These are phyloP conservation scores for Drosophila lacertosa DNA, from an alignment of 1,140 invertebrate species.

Conservation along the genomic window DNA sequence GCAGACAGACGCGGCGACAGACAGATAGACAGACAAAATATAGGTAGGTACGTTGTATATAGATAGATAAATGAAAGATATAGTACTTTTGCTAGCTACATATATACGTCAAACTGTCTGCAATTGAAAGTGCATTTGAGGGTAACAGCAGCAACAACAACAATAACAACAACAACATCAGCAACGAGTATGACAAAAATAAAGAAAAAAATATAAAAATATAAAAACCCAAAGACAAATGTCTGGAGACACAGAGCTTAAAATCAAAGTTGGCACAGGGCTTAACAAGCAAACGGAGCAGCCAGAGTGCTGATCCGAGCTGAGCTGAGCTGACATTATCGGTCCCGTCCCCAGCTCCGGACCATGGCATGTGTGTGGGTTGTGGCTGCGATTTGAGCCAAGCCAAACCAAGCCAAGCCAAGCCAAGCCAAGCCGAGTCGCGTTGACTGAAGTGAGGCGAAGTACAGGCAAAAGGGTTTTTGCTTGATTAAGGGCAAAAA, in stretches of 20 bases:
- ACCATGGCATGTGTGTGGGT: conserved; percentile 71
- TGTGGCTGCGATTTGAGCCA: conserved; percentile 56
- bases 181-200: conserved; percentile 29
- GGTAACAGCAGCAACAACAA: conserved; percentile 55
- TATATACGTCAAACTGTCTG: conserved; percentile 80
- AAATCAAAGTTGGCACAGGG: conserved; percentile 76
- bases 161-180: conserved; percentile 30
- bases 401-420: conserved; percentile 1
- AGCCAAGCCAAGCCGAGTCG: background rate
- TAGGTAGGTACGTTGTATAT: conserved; percentile 65
- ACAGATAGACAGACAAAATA: conserved; percentile 37
- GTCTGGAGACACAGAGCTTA: conserved; percentile 69
- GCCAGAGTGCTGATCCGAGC: conserved; percentile 57
- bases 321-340: conserved; percentile 72
- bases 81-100: conserved; percentile 66
- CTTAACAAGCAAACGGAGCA: conserved; percentile 68
- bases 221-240: conserved; percentile 55
- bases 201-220: conserved; percentile 1
- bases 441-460: conserved; percentile 58
- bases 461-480: conserved; percentile 60
- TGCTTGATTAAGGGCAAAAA: conserved; percentile 78
- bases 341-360: conserved; percentile 46
- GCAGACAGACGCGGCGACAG: conserved; percentile 5
- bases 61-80: conserved; percentile 81
- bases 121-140: conserved; percentile 82